These are phyloP conservation scores for Chironomus tentans DNA, from an alignment of 2,888 invertebrate species.

Conservation along the genomic window DNA sequence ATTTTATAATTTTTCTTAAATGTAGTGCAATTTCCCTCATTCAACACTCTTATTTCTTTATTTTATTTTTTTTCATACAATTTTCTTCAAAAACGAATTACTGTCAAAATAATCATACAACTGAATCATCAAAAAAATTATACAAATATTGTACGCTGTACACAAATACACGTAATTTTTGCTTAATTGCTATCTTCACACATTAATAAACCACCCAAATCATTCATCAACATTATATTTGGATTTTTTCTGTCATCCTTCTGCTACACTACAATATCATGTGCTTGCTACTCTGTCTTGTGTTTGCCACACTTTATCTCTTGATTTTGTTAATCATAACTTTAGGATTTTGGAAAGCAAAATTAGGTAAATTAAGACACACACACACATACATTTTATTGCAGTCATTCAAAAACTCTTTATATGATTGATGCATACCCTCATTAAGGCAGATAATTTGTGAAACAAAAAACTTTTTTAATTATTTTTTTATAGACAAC, in stretches of 20 bases:
- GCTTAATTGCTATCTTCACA: neutral
- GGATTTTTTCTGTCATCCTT: neutral
- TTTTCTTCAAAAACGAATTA: too few relatives aligned
- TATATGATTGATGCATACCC: too few relatives aligned
- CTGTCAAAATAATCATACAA: too few relatives aligned
- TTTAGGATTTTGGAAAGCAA: conserved; percentile 76
- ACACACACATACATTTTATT: too few relatives aligned
- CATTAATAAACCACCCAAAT: neutral
- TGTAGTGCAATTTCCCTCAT: too few relatives aligned
- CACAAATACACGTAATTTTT: neutral
- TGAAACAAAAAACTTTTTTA: conserved; percentile 9
- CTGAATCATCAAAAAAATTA: too few relatives aligned
- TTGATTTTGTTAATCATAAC: neutral
- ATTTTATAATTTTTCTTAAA: too few relatives aligned
- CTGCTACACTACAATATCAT: neutral
- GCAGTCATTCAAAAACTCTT: too few relatives aligned
- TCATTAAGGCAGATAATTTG: neutral
- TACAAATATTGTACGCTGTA: neutral
- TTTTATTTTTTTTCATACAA: too few relatives aligned
- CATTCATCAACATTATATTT: neutral
- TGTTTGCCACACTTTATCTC: neutral
- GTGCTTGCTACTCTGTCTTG: neutral
- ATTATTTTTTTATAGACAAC: conserved; percentile 50
- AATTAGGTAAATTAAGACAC: conserved; percentile 54
- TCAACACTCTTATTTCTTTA: too few relatives aligned